Evolutionary conservation across 23 tunicate genomes (phyloP).

Genomic region (Phallusia fumigata): DNA sequence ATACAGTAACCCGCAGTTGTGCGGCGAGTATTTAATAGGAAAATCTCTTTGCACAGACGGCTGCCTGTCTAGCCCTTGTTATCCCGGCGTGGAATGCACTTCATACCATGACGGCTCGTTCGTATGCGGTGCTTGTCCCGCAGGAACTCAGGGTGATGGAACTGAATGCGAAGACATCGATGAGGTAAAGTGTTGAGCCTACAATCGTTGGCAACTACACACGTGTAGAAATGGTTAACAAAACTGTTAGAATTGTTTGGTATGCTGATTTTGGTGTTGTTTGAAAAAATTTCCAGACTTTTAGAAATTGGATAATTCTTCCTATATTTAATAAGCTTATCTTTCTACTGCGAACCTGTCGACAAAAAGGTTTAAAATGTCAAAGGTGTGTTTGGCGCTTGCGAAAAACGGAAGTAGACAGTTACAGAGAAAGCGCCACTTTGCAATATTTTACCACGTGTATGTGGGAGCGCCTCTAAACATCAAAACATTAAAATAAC

Average conservation of each 20-base stretch:
- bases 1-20: background rate
- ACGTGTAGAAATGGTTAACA: too few relatives aligned
- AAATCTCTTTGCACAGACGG: conserved; percentile 49
- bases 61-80: conserved; percentile 75
- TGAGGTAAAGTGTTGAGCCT: conserved; percentile 50
- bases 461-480: conserved; percentile 3
- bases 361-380: too few relatives aligned
- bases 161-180: conserved; percentile 62
- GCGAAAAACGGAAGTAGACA: too few relatives aligned
- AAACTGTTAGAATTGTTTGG: too few relatives aligned
- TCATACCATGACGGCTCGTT: conserved; percentile 60
- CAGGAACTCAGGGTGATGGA: conserved; percentile 90
- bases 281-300: too few relatives aligned
- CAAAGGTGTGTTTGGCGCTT: too few relatives aligned
- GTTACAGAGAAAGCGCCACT: too few relatives aligned
- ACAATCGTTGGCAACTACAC: background rate
- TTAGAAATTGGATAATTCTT: too few relatives aligned
- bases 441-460: too few relatives aligned
- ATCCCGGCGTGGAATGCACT: conserved; percentile 66
- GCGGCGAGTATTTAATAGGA: background rate
- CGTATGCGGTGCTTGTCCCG: conserved; percentile 74
- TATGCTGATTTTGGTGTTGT: too few relatives aligned
- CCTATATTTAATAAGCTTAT: too few relatives aligned
- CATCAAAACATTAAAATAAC: background rate
- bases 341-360: too few relatives aligned